Evolutionary conservation across 2,797 vertebrate genomes (phyloP), one percentile per base, ranked within the genome.

Genomic region (Hyperoplus immaculatus): DNA sequence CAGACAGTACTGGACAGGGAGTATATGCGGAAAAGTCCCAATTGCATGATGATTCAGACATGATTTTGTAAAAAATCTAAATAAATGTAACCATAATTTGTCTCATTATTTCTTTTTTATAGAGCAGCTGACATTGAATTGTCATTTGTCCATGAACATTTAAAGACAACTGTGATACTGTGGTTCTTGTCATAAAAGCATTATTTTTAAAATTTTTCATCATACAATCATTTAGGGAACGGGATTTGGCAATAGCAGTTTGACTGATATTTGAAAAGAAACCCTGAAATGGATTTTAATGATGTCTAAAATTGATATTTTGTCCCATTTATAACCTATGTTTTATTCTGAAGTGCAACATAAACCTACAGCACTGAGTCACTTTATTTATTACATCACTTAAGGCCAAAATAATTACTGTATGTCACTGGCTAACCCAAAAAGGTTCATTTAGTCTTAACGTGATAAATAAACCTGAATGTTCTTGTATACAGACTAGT

Each of bases 11-110:
- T 65, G 18, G 66, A 76, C 46, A 4, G 65, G 42, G 56, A 78
- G 21, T 45, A 78, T 56, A 72, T 61, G 71, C 55, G 79, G 55
- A 53, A 72, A 77, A 57, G 59, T 62, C 41, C 38, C 4, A 38
- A 75, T 69, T 77, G 85, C 82, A 87, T 89, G 85, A 77, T 67
- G 67, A 87, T 89, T 88, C 5, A 47, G 56, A 82, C 46, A 68
- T 73, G 43, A 85, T 85, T 91, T 89, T 84, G 70, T 90, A 83
- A 72, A 29, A 29, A 78, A 72, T 65, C 21, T 45, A 75, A 85
- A 91, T 88, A 91, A 89, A 89, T 69, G 59, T 77, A 78, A 55
- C 10, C 6, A 21, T 39, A 36, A 60, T 69, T 61, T 69, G 67
- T 72, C n/a, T 88, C 46, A 41, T 80, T 83, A 53, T 78, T 76